Evolutionary conservation across 2,113 vertebrate genomes (phyloP).

Genomic region (Leiothrix lutea): DNA sequence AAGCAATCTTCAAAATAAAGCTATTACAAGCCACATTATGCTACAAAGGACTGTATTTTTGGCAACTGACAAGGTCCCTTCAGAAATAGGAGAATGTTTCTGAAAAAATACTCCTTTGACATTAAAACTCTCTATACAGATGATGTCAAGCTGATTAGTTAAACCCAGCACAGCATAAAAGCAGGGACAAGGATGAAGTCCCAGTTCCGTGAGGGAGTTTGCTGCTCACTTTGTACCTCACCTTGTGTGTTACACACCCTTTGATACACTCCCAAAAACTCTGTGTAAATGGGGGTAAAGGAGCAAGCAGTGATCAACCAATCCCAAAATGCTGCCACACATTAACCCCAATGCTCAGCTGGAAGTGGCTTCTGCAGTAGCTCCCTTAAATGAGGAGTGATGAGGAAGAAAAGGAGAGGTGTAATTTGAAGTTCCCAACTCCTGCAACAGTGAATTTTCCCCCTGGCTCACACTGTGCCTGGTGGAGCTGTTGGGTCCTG

Average conservation of each 20-base stretch:
- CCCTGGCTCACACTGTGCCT: neutral
- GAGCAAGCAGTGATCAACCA: constrained; percentile 22
- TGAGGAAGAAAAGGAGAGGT: neutral
- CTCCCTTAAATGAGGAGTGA: constrained; percentile 48
- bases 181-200: neutral
- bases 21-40: neutral
- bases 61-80: neutral
- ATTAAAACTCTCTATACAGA: neutral
- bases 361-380: constrained; percentile 63
- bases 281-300: constrained; percentile 73
- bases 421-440: neutral
- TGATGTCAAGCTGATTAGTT: neutral
- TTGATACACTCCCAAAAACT: neutral
- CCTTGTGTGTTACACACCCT: neutral
- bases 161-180: neutral
- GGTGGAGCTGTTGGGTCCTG: neutral
- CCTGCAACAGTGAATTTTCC: neutral
- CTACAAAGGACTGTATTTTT: neutral
- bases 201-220: neutral
- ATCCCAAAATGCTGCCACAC: constrained; percentile 35
- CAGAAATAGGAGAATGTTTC: neutral
- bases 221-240: neutral
- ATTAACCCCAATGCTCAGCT: constrained; percentile 54
- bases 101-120: neutral
- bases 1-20: neutral